A percentile compares a stretch with the other conserved stretches of the same genome.
Conservation (phyloP, 2,888 invertebrate species). For the Drosophila ustulata region DNA sequence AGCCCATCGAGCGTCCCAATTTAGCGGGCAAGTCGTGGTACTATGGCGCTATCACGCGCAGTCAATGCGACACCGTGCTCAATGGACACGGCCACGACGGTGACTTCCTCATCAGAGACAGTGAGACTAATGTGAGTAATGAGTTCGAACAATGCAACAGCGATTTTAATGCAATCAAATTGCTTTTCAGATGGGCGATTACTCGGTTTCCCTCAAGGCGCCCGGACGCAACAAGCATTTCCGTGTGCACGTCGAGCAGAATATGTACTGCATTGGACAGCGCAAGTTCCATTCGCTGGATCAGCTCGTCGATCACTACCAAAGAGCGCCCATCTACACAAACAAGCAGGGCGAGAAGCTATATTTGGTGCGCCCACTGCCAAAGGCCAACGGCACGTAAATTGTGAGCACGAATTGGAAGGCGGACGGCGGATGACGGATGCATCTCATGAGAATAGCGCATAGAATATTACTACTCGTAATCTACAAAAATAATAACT, state of each 20-base stretch:
- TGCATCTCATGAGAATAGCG: slow-evolving; percentile 40
- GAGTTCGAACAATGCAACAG: background rate
- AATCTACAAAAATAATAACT: slow-evolving; percentile 51
- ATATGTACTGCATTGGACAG: slow-evolving; percentile 98
- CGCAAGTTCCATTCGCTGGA: slow-evolving; percentile 98
- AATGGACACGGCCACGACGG: slow-evolving; percentile 98
- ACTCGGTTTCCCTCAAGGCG: slow-evolving; percentile 98
- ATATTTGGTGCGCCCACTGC: slow-evolving; percentile 97
- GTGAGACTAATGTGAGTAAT: slow-evolving; percentile 97
- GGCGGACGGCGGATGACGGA: background rate
- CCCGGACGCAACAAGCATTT: slow-evolving; percentile 99
- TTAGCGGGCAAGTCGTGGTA: slow-evolving; percentile 97
- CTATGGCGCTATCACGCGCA: slow-evolving; percentile 97
- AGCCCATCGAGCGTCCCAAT: slow-evolving; percentile 88
- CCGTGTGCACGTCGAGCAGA: slow-evolving; percentile 97
- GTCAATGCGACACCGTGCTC: slow-evolving; percentile 97
- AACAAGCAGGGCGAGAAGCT: slow-evolving; percentile 99
- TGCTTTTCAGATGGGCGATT: slow-evolving; percentile 95
- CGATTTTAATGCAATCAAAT: slow-evolving; percentile 4
- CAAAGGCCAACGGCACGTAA: slow-evolving; percentile 87
- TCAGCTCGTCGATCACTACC: slow-evolving; percentile 99
- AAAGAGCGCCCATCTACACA: slow-evolving; percentile 99
- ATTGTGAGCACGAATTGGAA: slow-evolving; percentile 25
- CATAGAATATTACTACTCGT: slow-evolving; percentile 65
- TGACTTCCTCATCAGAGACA: slow-evolving; percentile 99